These are phyloP conservation scores for Panonychus citri DNA, from an alignment of 1,140 invertebrate species.

Conservation along the genomic window DNA sequence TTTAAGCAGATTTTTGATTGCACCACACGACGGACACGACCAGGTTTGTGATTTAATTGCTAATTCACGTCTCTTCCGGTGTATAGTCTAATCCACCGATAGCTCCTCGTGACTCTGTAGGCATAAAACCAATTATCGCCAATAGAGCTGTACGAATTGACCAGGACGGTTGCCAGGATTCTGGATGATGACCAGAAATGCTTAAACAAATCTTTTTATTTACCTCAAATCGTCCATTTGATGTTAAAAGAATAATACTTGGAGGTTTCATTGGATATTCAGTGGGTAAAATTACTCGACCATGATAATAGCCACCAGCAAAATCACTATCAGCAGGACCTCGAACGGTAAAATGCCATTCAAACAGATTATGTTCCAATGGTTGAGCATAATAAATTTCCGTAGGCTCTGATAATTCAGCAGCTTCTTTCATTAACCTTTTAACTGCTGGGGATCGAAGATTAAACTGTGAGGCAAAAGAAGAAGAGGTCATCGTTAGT, in stretches of 20 bases:
- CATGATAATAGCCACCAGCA: conserved; percentile 71
- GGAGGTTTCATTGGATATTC: conserved; percentile 97
- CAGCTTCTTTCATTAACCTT: conserved; percentile 71
- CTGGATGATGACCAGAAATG: conserved; percentile 89
- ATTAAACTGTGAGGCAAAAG: conserved; percentile 3
- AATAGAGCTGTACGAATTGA: conserved; percentile 72
- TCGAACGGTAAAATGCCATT: conserved; percentile 90
- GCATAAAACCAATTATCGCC: conserved; percentile 84
- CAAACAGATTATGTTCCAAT: conserved; percentile 83
- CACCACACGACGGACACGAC: conserved; percentile 34
- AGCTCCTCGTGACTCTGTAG: conserved; percentile 58
- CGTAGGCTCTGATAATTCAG: conserved; percentile 56
- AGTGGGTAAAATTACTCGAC: conserved; percentile 57
- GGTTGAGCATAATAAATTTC: conserved; percentile 76
- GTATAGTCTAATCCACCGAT: conserved; percentile 74
- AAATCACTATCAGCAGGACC: conserved; percentile 68
- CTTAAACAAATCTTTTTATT: conserved; percentile 89
- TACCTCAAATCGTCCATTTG: conserved; percentile 79
- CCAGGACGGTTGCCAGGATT: conserved; percentile 92
- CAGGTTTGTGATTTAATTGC: conserved; percentile 42
- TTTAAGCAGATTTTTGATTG: conserved; percentile 9
- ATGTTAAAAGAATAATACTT: conserved; percentile 80
- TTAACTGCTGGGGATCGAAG: conserved; percentile 43
- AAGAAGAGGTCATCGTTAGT: no score
- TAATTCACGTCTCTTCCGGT: conserved; percentile 46